Base-by-base conservation (phyloP, 2,888 invertebrate species). In the Phortica magna region DNA sequence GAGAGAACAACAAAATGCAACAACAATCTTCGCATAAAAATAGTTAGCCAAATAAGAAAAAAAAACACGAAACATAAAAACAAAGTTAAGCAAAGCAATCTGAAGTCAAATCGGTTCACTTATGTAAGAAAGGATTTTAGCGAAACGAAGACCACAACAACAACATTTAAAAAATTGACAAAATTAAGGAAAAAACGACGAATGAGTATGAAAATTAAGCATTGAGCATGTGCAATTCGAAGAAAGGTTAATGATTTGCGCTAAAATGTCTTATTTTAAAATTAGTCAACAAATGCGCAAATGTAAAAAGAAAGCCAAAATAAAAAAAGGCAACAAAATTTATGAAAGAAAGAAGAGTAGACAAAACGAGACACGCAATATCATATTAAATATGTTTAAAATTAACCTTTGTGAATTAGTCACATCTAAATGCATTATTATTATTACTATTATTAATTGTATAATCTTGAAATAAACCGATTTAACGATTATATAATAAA, bases 51-150 rank as follows among this genome's bases (percentile, higher is more conserved):
- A 59, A 31, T 57, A 41, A 73, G 12, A 10, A 73, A 59, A 81
- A 82, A 85, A 77, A 76, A 84, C 77, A 79, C 82, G 80, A 79
- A 78, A 76, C 31, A 73, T n/a, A n/a, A n/a, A 75, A 85, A 83
- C 84, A 87, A 77, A 85, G 86, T 86, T 85, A 87, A 86, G 85
- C 87, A 87, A 87, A 75, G 80, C 78, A 77, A 78, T 79, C 79
- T 78, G 80, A 73, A 80, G 68, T 77, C 78, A 78, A 82, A 82
- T 81, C 77, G 77, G 76, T 67, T 68, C 70, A 76, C 55, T 43
- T 65, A 75, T 31, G 77, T 78, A 73, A 75, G 70, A 73, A 78
- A 79, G 67, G 31, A 79, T 79, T 79, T 75, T 78, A 59, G 76
- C 76, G 75, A 70, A 68, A 83, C 78, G 76, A 77, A 64, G 78